Conservation (phyloP, 2,113 vertebrate species). For the Corvus moneduloides region DNA sequence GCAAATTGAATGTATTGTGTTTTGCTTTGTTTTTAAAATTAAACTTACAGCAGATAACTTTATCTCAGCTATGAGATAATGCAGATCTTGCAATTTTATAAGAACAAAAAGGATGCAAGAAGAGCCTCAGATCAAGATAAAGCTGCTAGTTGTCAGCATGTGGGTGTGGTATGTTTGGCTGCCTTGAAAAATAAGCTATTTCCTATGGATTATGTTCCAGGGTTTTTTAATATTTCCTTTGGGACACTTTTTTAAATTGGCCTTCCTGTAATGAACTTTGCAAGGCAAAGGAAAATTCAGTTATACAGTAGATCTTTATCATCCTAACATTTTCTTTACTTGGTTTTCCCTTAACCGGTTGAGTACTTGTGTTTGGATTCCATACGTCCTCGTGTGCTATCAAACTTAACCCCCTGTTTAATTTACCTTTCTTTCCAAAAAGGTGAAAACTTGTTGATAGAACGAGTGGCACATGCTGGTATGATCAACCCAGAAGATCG, state of each 20-base stretch:
- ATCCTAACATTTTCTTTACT: background rate
- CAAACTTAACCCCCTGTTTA: background rate
- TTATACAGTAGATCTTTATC: constrained; percentile 48
- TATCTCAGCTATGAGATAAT: background rate
- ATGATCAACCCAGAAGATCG: constrained; percentile 92
- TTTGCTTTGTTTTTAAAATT: background rate
- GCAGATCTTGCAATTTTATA: constrained; percentile 24
- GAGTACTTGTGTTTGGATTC: background rate
- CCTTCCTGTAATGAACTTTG: constrained; percentile 71
- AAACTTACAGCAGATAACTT: background rate
- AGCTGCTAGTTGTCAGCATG: constrained; percentile 4
- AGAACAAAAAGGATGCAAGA: constrained; percentile 13
- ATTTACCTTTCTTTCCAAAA: background rate
- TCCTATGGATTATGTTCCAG: constrained; percentile 78
- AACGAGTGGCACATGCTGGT: constrained; percentile 83
- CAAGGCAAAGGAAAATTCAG: constrained; percentile 68
- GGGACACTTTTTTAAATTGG: constrained; percentile 71
- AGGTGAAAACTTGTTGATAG: constrained; percentile 87
- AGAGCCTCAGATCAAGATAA: constrained; percentile 55
- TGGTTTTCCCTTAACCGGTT: background rate
- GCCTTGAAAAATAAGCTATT: constrained; percentile 74
- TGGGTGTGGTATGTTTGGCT: constrained; percentile 66
- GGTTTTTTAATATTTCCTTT: constrained; percentile 77
- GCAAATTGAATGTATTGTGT: background rate
- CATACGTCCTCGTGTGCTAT: background rate